Conservation (phyloP, 2,888 invertebrate genomes). For the Heliconius sara region DNA sequence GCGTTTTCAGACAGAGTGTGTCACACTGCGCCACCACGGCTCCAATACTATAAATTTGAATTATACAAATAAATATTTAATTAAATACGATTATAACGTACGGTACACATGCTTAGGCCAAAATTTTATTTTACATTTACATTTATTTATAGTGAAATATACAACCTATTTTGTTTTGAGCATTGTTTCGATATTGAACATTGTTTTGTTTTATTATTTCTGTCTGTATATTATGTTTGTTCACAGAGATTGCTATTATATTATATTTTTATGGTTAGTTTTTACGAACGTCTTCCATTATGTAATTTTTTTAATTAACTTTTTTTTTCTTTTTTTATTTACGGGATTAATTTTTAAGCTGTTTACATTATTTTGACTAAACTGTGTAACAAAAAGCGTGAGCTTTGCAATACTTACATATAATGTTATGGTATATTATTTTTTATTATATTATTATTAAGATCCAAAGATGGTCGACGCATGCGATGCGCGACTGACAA, state of each 20-base stretch:
- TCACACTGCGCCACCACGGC: background rate
- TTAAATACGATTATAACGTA: conserved; percentile 9
- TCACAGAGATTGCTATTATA: conserved; percentile 61
- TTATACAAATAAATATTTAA: conserved; percentile 16
- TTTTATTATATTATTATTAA: conserved; percentile 75
- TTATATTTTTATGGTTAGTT: conserved; percentile 39
- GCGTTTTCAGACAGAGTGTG: background rate
- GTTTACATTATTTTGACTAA: conserved; percentile 65
- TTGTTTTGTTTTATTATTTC: conserved; percentile 48
- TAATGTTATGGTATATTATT: conserved; percentile 55
- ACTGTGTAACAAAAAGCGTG: conserved; percentile 58
- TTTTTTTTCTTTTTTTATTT: conserved; percentile 51
- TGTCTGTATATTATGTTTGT: conserved; percentile 77
- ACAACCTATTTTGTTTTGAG: conserved; percentile 45
- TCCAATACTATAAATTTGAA: conserved; percentile 6
- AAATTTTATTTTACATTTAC: conserved; percentile 40
- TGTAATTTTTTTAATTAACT: conserved; percentile 55
- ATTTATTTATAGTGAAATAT: conserved; percentile 47
- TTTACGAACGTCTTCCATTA: conserved; percentile 73
- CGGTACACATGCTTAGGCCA: conserved; percentile 39
- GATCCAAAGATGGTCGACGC: conserved; percentile 75
- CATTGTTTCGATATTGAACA: conserved; percentile 43
- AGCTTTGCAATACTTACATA: conserved; percentile 70
- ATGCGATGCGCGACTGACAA: conserved; percentile 67
- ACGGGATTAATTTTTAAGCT: conserved; percentile 56